Evolutionary conservation across 2,888 invertebrate species (phyloP), one percentile per base, ranked within the genome.

Genomic region (Drosophila histrio): DNA sequence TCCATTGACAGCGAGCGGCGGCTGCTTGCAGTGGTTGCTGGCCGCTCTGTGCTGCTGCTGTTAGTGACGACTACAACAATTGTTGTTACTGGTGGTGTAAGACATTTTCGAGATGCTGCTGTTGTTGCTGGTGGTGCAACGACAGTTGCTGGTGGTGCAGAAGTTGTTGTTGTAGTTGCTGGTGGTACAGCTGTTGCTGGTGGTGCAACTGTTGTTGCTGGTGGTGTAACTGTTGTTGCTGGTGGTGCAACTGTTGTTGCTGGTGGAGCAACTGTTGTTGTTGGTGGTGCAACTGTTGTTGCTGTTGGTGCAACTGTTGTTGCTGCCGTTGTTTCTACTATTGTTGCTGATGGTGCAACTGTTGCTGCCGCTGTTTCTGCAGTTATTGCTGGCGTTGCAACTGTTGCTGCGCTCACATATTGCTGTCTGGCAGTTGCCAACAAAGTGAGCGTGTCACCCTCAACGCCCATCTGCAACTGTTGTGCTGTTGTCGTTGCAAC

Each of bases 381-480:
- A 15, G 26, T n/a, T 22, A 21, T n/a, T 39, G 47, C 47, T 11
- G 28, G 2, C 24, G 19, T 11, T 43, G 56, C 5, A 11, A 30
- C 22, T 43, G 50, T 5, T 8, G 8, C 15, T 2, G 15, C 1
- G 11, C 15, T 38, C 28, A 32, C 17, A 17, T 39, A 34, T 26
- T 65, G 30, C 44, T 50, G 22, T 7, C 22, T 50, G 28, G 32
- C 39, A 34, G 58, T 54, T 72, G 57, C 39, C 58, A 39, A 13
- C 57, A 72, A n/a, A 1, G 58, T 72, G 32, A 72, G 72, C 58
- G 76, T 72, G 17, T 71, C 59, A 22, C 76, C 58, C 8, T 39
- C 46, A 30, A 76, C 65, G 17, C 77, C 72, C 2, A 76, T 38
- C 5, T 72, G 38, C 41, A 76, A 56, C 4, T 59, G 76, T 8